Conservation (phyloP, 2,888 invertebrate genomes). For the Gibbula magus region DNA sequence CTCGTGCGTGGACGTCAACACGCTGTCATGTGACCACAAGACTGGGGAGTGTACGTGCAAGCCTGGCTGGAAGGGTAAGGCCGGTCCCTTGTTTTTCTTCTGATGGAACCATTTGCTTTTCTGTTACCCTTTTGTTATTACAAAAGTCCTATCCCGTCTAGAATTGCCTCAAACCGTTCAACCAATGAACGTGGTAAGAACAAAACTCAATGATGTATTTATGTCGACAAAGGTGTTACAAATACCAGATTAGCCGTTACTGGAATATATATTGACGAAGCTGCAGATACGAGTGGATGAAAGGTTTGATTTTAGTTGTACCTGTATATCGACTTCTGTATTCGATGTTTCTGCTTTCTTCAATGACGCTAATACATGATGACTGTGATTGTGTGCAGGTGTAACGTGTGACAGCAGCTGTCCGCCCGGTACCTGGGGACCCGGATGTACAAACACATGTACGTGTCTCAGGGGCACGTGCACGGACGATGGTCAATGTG, state of each 20-base stretch:
- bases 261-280: no score
- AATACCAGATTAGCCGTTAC: no score
- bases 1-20: slow-evolving; percentile 39
- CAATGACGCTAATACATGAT: no score
- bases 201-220: no score
- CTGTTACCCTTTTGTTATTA: not conserved
- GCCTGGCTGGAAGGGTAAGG: slow-evolving; percentile 39
- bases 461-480: slow-evolving; percentile 39
- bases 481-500: slow-evolving; percentile 31
- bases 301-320: no score
- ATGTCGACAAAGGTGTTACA: no score
- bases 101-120: not conserved
- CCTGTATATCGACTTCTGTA: no score
- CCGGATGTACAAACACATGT: slow-evolving; percentile 34
- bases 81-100: no score
- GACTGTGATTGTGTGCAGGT: not conserved
- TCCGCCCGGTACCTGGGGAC: slow-evolving; percentile 30
- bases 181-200: no score
- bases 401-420: slow-evolving; percentile 13
- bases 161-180: not conserved
- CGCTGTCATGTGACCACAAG: slow-evolving; percentile 47
- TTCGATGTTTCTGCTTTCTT: no score
- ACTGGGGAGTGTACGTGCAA: slow-evolving; percentile 43
- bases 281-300: no score
- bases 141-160: not conserved